Evolutionary conservation across 2,888 invertebrate species (phyloP).

Genomic region (Leucophenga maculata): DNA sequence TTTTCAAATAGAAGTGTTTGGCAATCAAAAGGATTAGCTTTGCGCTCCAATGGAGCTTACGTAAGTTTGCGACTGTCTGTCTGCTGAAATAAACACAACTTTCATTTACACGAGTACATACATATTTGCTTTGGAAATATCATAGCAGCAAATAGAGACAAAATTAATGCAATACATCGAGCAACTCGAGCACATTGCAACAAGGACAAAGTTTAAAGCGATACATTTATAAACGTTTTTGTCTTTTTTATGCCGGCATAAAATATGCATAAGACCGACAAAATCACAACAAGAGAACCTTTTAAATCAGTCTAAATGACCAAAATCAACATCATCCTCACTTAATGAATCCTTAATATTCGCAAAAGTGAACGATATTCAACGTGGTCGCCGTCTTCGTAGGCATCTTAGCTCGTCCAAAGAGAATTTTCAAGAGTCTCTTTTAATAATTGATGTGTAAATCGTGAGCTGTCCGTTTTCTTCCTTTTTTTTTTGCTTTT

Average conservation of each 20-base stretch:
- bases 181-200: too few species aligned
- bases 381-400: background rate
- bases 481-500: background rate
- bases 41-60: background rate
- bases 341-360: conserved; percentile 53
- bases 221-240: too few species aligned
- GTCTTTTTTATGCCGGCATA: too few species aligned
- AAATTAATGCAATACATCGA: too few species aligned
- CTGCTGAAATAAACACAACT: too few species aligned
- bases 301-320: conserved; percentile 60
- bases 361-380: conserved; percentile 27
- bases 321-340: conserved; percentile 58
- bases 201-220: too few species aligned
- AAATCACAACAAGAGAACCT: conserved; percentile 44
- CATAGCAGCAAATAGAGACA: too few species aligned
- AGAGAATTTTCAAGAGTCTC: conserved; percentile 57
- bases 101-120: too few species aligned
- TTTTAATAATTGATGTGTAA: conserved; percentile 57
- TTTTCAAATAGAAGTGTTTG: background rate
- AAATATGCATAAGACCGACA: too few species aligned
- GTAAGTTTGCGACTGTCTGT: background rate
- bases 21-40: conserved; percentile 22
- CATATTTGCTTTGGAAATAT: too few species aligned
- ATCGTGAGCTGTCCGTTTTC: background rate
- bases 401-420: conserved; percentile 2